Evolutionary conservation across 2,888 invertebrate genomes (phyloP).

Genomic region (Tipula unca): DNA sequence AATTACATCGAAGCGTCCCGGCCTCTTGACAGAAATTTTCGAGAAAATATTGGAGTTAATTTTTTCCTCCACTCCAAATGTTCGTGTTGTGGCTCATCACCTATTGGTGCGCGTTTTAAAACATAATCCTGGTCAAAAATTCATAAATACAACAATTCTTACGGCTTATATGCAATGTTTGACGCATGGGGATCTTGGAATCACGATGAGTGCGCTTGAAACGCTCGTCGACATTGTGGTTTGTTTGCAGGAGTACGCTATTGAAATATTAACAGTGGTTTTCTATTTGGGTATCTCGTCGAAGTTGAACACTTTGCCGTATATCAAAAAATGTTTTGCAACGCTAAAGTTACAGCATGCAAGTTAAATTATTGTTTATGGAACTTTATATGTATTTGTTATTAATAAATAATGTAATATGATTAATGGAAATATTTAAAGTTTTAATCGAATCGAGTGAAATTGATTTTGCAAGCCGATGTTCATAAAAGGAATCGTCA

Average conservation of each 20-base stretch:
- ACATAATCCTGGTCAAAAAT: constrained; percentile 50
- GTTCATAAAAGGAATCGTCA: too few relatives aligned
- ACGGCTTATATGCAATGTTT: constrained; percentile 74
- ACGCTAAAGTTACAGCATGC: constrained; percentile 77
- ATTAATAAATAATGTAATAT: not conserved
- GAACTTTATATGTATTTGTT: not conserved
- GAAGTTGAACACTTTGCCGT: constrained; percentile 64
- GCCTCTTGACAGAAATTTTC: constrained; percentile 55
- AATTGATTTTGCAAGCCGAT: too few relatives aligned
- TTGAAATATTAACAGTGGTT: constrained; percentile 65
- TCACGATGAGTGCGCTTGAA: constrained; percentile 69
- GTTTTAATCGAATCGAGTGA: too few relatives aligned
- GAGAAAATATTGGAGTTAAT: constrained; percentile 56
- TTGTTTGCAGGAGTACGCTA: constrained; percentile 78
- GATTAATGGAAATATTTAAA: not conserved
- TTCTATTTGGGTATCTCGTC: constrained; percentile 75
- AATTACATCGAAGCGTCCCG: constrained; percentile 57
- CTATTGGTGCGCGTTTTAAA: constrained; percentile 64
- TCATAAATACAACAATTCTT: constrained; percentile 54
- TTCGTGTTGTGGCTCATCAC: constrained; percentile 62
- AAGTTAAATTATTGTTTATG: constrained; percentile 44
- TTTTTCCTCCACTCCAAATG: constrained; percentile 50
- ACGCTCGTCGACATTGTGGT: constrained; percentile 74
- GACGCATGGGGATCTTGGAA: constrained; percentile 67
- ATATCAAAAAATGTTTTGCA: constrained; percentile 70